Conservation (phyloP, 2,113 vertebrate genomes). For the Sciurus niger region DNA sequence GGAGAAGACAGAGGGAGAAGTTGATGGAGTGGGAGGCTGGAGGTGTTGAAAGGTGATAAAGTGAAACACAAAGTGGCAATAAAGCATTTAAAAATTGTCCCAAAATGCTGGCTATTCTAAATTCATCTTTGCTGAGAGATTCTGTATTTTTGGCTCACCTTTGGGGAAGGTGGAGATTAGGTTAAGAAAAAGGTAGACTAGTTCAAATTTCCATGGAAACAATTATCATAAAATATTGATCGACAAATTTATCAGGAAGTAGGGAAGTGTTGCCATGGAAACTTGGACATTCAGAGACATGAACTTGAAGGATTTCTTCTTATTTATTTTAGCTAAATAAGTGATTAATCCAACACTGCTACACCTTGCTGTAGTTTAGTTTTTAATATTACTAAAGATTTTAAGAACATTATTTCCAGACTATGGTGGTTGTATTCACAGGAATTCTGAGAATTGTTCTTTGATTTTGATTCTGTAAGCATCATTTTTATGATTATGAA, state of each 20-base stretch:
- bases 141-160: conserved; percentile 47
- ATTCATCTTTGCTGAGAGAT: conserved; percentile 55
- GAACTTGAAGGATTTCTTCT: conserved; percentile 71
- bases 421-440: neutral
- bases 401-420: conserved; percentile 18
- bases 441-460: neutral
- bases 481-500: conserved; percentile 27
- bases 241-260: conserved; percentile 86
- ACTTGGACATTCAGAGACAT: conserved; percentile 82
- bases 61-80: conserved; percentile 57
- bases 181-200: conserved; percentile 77
- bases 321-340: conserved; percentile 73
- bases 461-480: conserved; percentile 5
- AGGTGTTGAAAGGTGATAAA: conserved; percentile 18
- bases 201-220: conserved; percentile 88
- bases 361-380: neutral
- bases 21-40: conserved; percentile 33
- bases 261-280: conserved; percentile 87
- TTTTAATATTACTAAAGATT: conserved; percentile 51
- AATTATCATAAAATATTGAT: conserved; percentile 89
- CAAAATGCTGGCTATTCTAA: conserved; percentile 2
- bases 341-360: conserved; percentile 69
- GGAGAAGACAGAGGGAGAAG: conserved; percentile 13
- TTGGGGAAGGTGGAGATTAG: conserved; percentile 58
- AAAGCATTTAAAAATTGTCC: conserved; percentile 61